Conservation (phyloP, 2,888 invertebrate genomes). For the Drosophila tripunctata region DNA sequence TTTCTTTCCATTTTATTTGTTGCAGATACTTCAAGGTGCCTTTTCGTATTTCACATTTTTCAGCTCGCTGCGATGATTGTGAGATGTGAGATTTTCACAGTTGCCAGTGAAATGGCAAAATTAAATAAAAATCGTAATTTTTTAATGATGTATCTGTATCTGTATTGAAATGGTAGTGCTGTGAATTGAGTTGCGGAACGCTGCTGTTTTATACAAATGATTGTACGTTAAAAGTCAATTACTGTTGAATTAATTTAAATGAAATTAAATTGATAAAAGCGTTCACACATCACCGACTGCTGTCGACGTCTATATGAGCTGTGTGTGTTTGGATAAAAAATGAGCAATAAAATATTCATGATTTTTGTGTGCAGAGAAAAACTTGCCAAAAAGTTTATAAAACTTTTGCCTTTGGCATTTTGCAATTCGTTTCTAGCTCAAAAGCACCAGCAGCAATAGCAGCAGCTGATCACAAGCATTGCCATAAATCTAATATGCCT, state of each 20-base stretch:
- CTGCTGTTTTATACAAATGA: conserved; percentile 55
- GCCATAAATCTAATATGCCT: conserved; percentile 61
- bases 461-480: conserved; percentile 58
- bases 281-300: conserved; percentile 54
- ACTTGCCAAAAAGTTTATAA: conserved; percentile 57
- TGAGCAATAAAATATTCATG: conserved; percentile 70
- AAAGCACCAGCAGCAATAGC: conserved; percentile 33
- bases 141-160: conserved; percentile 64
- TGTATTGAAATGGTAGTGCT: conserved; percentile 23
- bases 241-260: conserved; percentile 73
- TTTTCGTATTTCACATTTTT: conserved; percentile 74
- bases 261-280: conserved; percentile 68
- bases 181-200: conserved; percentile 8
- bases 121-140: conserved; percentile 46
- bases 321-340: conserved; percentile 4
- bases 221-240: conserved; percentile 76
- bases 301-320: conserved; percentile 18
- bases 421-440: conserved; percentile 31
- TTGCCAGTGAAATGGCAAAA: background rate
- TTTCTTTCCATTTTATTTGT: background rate
- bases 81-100: conserved; percentile 12
- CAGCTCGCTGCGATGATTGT: conserved; percentile 57
- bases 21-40: conserved; percentile 73
- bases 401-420: conserved; percentile 49
- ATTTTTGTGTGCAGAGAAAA: conserved; percentile 46